phyloP scores from a whole-genome alignment of 2,113 vertebrate genomes.

The Myotis brandtii region DNA sequence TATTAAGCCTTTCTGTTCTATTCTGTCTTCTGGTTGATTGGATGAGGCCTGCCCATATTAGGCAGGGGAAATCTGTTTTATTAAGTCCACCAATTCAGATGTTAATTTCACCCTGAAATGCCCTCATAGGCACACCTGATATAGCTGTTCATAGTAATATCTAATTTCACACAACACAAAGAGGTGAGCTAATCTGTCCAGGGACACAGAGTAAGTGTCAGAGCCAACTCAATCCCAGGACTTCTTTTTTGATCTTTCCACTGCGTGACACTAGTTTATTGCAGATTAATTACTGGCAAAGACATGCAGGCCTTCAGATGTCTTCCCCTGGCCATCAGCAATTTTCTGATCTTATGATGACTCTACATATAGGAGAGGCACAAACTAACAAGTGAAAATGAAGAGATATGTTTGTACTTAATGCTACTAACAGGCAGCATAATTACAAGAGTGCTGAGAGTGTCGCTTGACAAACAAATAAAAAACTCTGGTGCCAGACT shows the following conservation, averaged over 20 bases:
- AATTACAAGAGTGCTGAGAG: conserved; percentile 69
- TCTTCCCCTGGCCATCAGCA: conserved; percentile 43
- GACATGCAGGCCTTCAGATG: not conserved
- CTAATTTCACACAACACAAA: not conserved
- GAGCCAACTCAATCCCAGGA: not conserved
- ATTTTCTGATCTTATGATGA: conserved; percentile 46
- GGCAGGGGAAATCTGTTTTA: not conserved
- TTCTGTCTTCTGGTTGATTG: not conserved
- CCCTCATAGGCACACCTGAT: not conserved
- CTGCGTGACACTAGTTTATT: not conserved
- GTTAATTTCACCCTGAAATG: not conserved
- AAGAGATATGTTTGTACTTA: conserved; percentile 67
- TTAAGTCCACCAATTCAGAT: not conserved
- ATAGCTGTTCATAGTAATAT: not conserved
- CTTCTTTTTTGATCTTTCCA: not conserved
- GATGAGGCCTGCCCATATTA: not conserved
- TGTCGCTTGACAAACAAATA: conserved; percentile 73
- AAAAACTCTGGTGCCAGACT: conserved; percentile 48
- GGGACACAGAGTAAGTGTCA: not conserved
- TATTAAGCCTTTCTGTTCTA: not conserved
- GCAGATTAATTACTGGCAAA: conserved; percentile 20
- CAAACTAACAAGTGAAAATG: conserved; percentile 69
- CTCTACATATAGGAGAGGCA: conserved; percentile 41
- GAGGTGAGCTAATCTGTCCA: not conserved
- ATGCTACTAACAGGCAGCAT: conserved; percentile 67